phyloP scores from a whole-genome alignment of 1,140 invertebrate species.

The Aethina tumida region DNA sequence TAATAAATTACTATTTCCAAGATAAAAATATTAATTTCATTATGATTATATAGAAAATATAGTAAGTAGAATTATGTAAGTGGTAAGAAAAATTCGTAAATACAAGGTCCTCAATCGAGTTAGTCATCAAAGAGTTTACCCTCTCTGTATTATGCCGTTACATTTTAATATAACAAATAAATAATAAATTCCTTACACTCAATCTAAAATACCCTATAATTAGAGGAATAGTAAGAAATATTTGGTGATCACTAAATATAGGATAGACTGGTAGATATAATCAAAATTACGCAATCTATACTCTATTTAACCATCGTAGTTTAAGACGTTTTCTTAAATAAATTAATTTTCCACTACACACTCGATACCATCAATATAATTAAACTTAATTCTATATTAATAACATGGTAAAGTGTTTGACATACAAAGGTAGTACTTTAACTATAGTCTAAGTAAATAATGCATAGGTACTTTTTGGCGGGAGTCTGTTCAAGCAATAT shows the following conservation, averaged over 20 bases:
- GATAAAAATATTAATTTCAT: constrained; percentile 4
- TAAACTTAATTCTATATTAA: background rate
- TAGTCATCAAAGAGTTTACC: no score
- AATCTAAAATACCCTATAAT: no score
- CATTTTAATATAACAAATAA: no score
- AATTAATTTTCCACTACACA: background rate
- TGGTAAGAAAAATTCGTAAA: background rate
- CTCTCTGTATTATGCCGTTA: no score
- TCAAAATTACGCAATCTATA: constrained; percentile 8
- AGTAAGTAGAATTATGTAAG: background rate
- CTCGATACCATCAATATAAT: constrained; percentile 3
- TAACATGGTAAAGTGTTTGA: background rate
- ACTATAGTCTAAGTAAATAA: constrained; percentile 3
- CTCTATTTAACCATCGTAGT: constrained; percentile 11
- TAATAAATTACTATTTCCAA: constrained; percentile 9
- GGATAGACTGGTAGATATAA: no score
- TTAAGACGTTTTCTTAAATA: constrained; percentile 8
- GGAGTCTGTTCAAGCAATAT: constrained; percentile 23
- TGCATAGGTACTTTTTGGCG: constrained; percentile 22
- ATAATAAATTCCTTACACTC: no score
- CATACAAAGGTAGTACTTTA: background rate
- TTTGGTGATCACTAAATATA: no score
- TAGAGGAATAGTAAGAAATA: no score
- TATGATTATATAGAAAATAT: background rate
- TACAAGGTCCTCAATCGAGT: no score